Evolutionary conservation across 2,797 vertebrate genomes (phyloP).

Genomic region (Notolabrus celidotus): DNA sequence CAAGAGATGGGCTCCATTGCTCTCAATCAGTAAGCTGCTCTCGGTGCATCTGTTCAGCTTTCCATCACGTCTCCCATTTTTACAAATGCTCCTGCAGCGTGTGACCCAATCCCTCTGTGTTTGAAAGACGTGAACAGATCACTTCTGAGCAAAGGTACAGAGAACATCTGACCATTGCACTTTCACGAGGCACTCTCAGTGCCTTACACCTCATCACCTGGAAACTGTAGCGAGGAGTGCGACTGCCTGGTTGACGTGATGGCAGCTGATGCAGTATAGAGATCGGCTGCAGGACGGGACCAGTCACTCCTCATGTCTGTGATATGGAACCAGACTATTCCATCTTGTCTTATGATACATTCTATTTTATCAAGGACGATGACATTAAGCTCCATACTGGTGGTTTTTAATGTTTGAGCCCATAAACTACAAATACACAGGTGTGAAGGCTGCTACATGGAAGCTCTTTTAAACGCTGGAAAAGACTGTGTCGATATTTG

Average conservation of each 20-base stretch:
- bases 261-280: constrained; percentile 12
- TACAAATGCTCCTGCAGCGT: constrained; percentile 8
- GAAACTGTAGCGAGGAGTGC: constrained; percentile 35
- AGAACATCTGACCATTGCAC: constrained; percentile 56
- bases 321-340: constrained; percentile 42
- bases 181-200: constrained; percentile 50
- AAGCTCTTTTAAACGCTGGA: not conserved
- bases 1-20: not conserved
- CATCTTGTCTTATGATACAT: constrained; percentile 21
- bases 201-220: constrained; percentile 66
- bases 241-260: constrained; percentile 9
- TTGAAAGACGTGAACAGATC: constrained; percentile 2
- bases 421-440: not conserved
- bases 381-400: constrained; percentile 17
- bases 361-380: not conserved
- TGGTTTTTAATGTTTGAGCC: constrained; percentile 31
- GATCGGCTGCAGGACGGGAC: constrained; percentile 20
- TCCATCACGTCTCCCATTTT: constrained; percentile 6
- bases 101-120: constrained; percentile 9
- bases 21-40: constrained; percentile 33
- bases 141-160: constrained; percentile 32
- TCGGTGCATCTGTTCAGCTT: constrained; percentile 14
- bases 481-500: not conserved
- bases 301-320: constrained; percentile 16
- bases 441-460: not conserved